Percentiles rank a stretch among this genome's conserved stretches.
These are phyloP conservation scores for Heliocidaris tuberculata DNA, from an alignment of 35 echinoderm and acorn worm species.

Conservation along the genomic window DNA sequence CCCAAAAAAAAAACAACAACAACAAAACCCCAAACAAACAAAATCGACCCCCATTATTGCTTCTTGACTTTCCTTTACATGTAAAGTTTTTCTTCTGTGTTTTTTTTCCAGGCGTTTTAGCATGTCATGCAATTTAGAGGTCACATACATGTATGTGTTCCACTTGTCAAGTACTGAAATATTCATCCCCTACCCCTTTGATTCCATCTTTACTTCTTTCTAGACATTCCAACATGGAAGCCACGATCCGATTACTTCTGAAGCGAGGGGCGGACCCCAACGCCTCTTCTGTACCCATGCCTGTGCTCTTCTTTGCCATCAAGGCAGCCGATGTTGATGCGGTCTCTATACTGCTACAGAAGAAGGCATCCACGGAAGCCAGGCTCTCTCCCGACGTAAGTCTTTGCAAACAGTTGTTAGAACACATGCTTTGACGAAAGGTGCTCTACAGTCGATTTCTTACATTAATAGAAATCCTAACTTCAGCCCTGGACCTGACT, in stretches of 20 bases:
- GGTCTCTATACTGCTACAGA: constrained; percentile 75
- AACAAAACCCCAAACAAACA: too few species aligned
- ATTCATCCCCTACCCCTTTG: neutral
- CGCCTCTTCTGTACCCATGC: constrained; percentile 88
- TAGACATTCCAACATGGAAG: constrained; percentile 92
- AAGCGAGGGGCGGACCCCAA: constrained; percentile 93
- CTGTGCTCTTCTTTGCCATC: constrained; percentile 95
- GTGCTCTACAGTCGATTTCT: neutral
- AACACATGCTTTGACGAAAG: neutral
- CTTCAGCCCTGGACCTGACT: too few species aligned
- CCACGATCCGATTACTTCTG: constrained; percentile 87
- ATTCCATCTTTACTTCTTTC: neutral
- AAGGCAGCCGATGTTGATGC: constrained; percentile 96
- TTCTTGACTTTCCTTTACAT: too few species aligned
- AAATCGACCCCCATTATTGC: too few species aligned
- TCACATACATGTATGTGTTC: too few species aligned
- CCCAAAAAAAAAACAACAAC: too few species aligned
- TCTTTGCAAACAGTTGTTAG: too few species aligned
- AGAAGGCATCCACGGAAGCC: constrained; percentile 73
- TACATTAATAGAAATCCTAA: neutral
- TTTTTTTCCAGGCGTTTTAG: too few species aligned
- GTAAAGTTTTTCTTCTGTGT: too few species aligned
- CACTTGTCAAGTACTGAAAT: too few species aligned
- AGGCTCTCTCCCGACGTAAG: constrained; percentile 77
- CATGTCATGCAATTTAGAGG: too few species aligned